Percentiles rank a stretch among this genome's conserved stretches.
These are phyloP conservation scores for Drosophila melanosoma DNA, from an alignment of 2,888 invertebrate species.

Conservation along the genomic window DNA sequence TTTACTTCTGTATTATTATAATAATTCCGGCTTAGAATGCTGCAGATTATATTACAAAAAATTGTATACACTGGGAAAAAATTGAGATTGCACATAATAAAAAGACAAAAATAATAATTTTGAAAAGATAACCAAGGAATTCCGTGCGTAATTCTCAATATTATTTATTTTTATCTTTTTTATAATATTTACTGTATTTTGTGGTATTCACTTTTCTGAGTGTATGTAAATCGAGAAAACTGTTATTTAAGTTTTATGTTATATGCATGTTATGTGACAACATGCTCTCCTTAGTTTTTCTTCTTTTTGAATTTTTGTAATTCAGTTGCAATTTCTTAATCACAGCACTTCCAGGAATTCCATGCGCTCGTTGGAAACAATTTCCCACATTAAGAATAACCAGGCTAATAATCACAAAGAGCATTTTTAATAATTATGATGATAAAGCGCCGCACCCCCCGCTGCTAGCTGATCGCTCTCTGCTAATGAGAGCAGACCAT, in stretches of 20 bases:
- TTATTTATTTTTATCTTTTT: background rate
- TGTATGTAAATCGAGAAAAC: background rate
- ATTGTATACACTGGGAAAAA: background rate
- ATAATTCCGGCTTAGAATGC: background rate
- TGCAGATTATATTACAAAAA: background rate
- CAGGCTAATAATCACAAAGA: conserved; percentile 72
- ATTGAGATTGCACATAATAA: background rate
- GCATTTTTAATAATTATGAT: conserved; percentile 55
- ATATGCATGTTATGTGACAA: conserved; percentile 11
- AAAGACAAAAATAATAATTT: background rate
- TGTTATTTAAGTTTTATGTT: conserved; percentile 3
- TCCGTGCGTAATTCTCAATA: background rate
- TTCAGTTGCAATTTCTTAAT: conserved; percentile 12
- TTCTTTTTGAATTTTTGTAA: background rate
- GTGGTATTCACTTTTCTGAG: background rate
- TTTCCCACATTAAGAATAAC: conserved; percentile 67
- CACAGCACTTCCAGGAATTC: conserved; percentile 29
- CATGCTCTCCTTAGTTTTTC: background rate
- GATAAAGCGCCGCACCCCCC: conserved; percentile 1
- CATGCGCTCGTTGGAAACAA: conserved; percentile 12
- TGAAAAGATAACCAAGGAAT: background rate
- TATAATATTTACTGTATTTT: background rate
- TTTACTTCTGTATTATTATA: background rate
- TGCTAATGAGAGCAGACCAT: conserved; percentile 70
- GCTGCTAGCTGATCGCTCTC: conserved; percentile 32